Conservation (phyloP, 37 sponge, comb jelly and placozoan genomes). For the Chondrosia reniformis region DNA sequence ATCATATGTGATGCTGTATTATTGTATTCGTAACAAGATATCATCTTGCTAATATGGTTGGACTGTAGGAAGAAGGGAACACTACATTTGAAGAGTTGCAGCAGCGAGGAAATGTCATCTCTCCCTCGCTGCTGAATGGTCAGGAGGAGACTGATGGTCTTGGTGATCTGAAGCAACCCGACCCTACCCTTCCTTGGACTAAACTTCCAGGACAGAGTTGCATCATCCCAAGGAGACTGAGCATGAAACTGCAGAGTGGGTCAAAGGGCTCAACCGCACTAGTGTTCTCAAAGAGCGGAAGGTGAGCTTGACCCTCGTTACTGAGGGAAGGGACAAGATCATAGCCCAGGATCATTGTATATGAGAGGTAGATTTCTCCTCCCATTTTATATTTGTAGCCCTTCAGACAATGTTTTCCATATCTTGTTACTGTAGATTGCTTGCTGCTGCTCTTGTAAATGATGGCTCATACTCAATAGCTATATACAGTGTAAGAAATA, state of each 20-base stretch:
- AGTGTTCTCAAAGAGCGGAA: constrained; percentile 72
- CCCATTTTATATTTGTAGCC: no score
- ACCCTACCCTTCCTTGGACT: constrained; percentile 11
- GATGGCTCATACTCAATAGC: background rate
- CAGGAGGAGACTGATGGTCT: constrained; percentile 3
- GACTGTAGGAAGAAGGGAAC: constrained; percentile 21
- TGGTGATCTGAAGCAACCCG: background rate
- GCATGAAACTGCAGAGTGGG: constrained; percentile 27
- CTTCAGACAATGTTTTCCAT: no score
- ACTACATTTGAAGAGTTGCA: constrained; percentile 38
- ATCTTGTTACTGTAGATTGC: no score
- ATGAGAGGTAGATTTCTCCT: no score
- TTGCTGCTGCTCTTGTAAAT: no score
- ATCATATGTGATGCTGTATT: no score
- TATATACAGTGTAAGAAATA: background rate
- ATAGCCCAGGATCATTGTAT: background rate
- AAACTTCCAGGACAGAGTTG: constrained; percentile 78
- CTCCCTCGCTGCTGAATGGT: background rate
- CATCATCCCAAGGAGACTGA: constrained; percentile 53
- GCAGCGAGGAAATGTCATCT: background rate
- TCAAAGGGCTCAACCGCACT: constrained; percentile 63
- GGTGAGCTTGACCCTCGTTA: constrained; percentile 2
- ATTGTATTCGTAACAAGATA: no score
- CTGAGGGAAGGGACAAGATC: background rate
- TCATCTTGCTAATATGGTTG: no score